A percentile compares a stretch with the other conserved stretches of the same genome.
Conservation (phyloP, 2,797 vertebrate species). For the Enteromius mattozi region DNA sequence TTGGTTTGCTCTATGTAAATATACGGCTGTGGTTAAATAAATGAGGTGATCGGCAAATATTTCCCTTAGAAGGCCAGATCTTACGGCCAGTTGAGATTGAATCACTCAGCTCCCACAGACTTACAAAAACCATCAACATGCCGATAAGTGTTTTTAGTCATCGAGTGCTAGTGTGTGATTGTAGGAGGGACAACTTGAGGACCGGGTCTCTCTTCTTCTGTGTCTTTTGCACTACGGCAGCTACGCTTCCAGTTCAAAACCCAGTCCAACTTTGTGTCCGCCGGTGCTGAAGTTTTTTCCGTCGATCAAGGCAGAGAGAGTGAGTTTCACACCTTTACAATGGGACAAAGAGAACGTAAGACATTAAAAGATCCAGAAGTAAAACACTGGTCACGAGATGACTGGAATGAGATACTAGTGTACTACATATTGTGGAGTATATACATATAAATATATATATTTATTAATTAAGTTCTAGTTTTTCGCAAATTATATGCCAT, state of each 20-base stretch:
- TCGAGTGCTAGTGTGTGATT: constrained; percentile 7
- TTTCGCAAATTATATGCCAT: no score
- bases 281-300: constrained; percentile 94
- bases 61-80: constrained; percentile 15
- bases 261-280: constrained; percentile 93
- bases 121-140: constrained; percentile 8
- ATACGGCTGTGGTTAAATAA: constrained; percentile 28
- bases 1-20: constrained; percentile 1
- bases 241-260: constrained; percentile 94
- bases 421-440: not conserved
- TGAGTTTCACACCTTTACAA: constrained; percentile 88
- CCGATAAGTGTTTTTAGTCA: constrained; percentile 10
- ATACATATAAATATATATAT: not conserved
- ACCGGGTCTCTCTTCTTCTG: constrained; percentile 1
- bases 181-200: not conserved
- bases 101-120: not conserved
- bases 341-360: not conserved
- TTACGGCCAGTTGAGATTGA: not conserved
- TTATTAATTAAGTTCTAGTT: not conserved
- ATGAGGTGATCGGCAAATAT: constrained; percentile 6
- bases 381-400: not conserved
- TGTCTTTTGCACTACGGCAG: not conserved
- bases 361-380: not conserved
- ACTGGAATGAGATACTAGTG: not conserved
- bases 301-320: constrained; percentile 90